Evolutionary conservation across 2,113 vertebrate species (phyloP), one percentile per base, ranked within the genome.

Genomic region (Equus quagga): DNA sequence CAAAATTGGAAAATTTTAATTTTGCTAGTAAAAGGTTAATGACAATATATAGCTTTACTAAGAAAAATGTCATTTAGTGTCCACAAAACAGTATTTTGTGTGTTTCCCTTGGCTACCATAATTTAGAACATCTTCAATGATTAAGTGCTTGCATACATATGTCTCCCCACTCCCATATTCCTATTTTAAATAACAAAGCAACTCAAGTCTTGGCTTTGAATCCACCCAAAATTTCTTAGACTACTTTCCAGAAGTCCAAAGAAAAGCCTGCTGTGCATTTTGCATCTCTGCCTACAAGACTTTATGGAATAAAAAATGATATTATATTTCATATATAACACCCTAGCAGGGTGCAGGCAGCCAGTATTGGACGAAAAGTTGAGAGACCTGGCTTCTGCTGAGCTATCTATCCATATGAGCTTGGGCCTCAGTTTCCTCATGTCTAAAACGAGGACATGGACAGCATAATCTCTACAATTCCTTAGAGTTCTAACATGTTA

Each of bases 1-100:
- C 21, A 96, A 83, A 85, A 95, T 54, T 31, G 70, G 18, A 69
- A 64, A 76, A 36, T 7, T 56, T 69, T 51, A 96, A 69, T 64
- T 87, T 87, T 44, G 31, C 11, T 49, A 41, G 75, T 69, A 44
- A 87, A 65, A 89, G 11, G 89, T 13, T 83, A 28, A 85, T 23
- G 13, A 91, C 41, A 28, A 75, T 6, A 62, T 9, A 75, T 8
- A 67, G 1, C 18, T 90, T 67, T 64, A 90, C 8, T 44, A 67
- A 72, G 51, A 54, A 73, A 54, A 82, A 15, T 15, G 1, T 80
- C 10, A 24, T 44, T 93, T 73, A 72, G 89, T 62, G 44, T 6
- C 3, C 0, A 54, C 44, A 36, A 62, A 89, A 51, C 10, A 70
- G 14, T 54, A 10, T 12, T 62, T 21, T 80, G 6, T 33, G 73